Base-by-base conservation (phyloP, 2,888 invertebrate species). In the Yponomeuta plumbellus region DNA sequence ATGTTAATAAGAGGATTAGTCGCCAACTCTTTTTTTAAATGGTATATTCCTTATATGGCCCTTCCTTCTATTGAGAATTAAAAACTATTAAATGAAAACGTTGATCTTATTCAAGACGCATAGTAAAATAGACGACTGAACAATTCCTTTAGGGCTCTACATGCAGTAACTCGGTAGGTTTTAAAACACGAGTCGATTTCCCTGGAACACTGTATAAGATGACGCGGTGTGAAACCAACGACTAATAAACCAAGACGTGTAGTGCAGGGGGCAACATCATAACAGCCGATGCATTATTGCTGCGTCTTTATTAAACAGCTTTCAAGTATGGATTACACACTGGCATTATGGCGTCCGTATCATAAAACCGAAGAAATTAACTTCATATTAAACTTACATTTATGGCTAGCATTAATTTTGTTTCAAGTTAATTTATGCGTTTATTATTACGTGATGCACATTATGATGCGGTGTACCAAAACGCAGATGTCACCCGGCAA, bases 191-290 rank as follows among this genome's bases (percentile, higher is more conserved):
- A 52, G 44, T 13, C 44, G 44, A 52, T 52, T 17, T 52, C 44
- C 72, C 74, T 86, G 84, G 13, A 88, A 88, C 88, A 85, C 86
- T 88, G 88, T 86, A 89, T 89, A 85, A 89, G 85, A 82, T 88
- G 88, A 88, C 85, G 85, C 72, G 77, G 80, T 86, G 76, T 72
- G 34, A 34, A 34, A 34, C 34, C 34, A 80, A 82, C 74, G 75
- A 75, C 74, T 82, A 81, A 84, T 83, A 81, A 81, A 78, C 72
- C 75, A 71, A 72, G 70, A 40, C 21, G 63, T 73, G 74, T 77
- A 76, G 75, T 76, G 79, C 80, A 78, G 79, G 75, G 80, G 77
- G 75, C 74, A 67, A 61, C 68, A 40, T 26, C 59, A 61, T 40
- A 57, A 66, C 40, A 44, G 17, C 58, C 26, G 58, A 21, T 21